Base-by-base conservation (phyloP, 1,140 invertebrate genomes). In the Ridgeia piscesae region DNA sequence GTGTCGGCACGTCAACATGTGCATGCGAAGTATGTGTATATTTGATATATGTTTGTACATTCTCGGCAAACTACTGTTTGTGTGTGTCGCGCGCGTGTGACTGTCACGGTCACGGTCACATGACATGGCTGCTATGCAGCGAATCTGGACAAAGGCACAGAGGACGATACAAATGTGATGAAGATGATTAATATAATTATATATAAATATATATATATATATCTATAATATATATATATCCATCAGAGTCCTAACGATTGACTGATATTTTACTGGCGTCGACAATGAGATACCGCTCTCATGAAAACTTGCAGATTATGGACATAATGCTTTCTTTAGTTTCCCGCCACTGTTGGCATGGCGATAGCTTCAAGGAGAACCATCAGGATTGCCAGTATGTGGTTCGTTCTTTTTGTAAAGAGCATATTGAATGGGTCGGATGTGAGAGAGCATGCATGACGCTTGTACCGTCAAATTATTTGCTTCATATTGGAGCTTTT, bases 151-250 rank as follows among this genome's bases (percentile, higher is more conserved):
- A 77, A 77, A 9, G 0, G 58, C 58, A 77, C 58, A 77, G 48
- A 50, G 58, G 58, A 77, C 58, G 58, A 77, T 77, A 77, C 58
- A 9, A 77, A 77, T 77, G 58, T 77, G 58, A 77, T 77, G 58
- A 77, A 77, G 58, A 77, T 77, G 58, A 77, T 77, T 77, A 77
- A 77, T 77, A 77, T 77, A 77, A 77, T 77, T 77, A 77, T 77
- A 77, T 77, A 77, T 77, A 77, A n/a, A n/a, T n/a, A n/a, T n/a
- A n/a, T n/a, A n/a, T 50, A 50, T n/a, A n/a, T n/a, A n/a, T n/a
- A n/a, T n/a, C n/a, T n/a, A n/a, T n/a, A n/a, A n/a, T 77, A 77
- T 77, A 9, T 77, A 77, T 77, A 77, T 77, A 77, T 0, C 58
- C 27, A 77, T 77, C 58, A 27, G 58, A 42, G 42, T 42, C 42